Conservation (phyloP, 2,888 invertebrate genomes). For the Coelopa pilipes region DNA sequence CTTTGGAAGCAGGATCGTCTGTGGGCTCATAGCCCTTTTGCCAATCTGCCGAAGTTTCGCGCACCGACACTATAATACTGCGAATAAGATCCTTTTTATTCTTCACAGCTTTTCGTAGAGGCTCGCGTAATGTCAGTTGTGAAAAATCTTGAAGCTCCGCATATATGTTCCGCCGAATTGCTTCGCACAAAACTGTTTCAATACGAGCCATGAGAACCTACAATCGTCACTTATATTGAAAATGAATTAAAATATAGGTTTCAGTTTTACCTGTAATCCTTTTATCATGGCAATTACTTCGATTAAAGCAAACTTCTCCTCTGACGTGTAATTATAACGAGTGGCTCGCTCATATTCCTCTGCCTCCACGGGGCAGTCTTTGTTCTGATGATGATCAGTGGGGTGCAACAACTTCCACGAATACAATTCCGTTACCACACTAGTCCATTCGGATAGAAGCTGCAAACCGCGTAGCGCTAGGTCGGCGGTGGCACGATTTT, state of each 20-base stretch:
- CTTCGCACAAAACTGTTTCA: conserved; percentile 95
- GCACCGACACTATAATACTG: conserved; percentile 95
- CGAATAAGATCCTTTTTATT: conserved; percentile 96
- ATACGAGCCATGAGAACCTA: conserved; percentile 96
- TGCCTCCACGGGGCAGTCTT: conserved; percentile 93
- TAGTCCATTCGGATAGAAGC: conserved; percentile 95
- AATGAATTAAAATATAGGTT: neutral
- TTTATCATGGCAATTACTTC: conserved; percentile 99
- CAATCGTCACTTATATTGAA: conserved; percentile 63
- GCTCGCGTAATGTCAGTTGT: conserved; percentile 88
- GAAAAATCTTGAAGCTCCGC: conserved; percentile 97
- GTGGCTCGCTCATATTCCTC: conserved; percentile 99
- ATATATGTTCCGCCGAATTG: conserved; percentile 91
- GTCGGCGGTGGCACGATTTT: conserved; percentile 91
- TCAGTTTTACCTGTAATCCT: conserved; percentile 77
- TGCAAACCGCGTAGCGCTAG: conserved; percentile 92
- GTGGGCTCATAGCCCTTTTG: conserved; percentile 89
- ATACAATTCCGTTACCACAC: conserved; percentile 94
- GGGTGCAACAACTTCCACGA: conserved; percentile 99
- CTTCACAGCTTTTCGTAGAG: conserved; percentile 94
- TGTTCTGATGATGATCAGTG: conserved; percentile 95
- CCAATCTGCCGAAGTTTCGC: conserved; percentile 98
- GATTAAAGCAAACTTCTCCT: conserved; percentile 97
- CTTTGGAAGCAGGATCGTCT: conserved; percentile 90
- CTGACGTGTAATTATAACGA: conserved; percentile 95